Evolutionary conservation across 2,113 vertebrate genomes (phyloP), one percentile per base, ranked within the genome.

Genomic region (Eudyptes chrysolophus): DNA sequence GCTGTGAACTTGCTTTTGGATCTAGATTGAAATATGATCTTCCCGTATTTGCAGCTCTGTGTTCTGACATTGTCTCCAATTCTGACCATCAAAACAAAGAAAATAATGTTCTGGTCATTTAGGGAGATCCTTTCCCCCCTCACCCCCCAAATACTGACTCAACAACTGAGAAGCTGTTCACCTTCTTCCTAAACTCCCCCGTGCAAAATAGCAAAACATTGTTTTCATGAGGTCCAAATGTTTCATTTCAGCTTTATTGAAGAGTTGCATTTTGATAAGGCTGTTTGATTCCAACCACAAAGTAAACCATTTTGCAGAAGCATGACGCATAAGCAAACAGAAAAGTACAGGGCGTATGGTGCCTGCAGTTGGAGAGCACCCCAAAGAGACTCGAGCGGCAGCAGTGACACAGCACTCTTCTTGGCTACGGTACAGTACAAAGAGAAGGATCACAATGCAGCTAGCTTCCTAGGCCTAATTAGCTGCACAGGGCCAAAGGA

Each of bases 381-480:
- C 65, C 36, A 69, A 95, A 90, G 90, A 90, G 82, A 65, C 75
- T 88, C 6, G 11, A 83, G 78, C 25, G 18, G 70, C 74, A 94
- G 87, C 87, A 89, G 49, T 42, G 94, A 92, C 82, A 93, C 89
- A 96, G 87, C 52, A 46, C 54, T 93, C 90, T 64, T 76, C 78
- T 83, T 94, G 92, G 94, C 94, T 92, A 40, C 9, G 0, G 49
- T 36, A 69, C 65, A 65, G 30, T 7, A 30, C 57, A 79, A 85
- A 78, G 51, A 55, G n/a, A 49, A 85, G 32, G 44, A 90, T 61
- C 91, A 68, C 52, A 84, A 68, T n/a, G 16, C 38, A 65, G 30
- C 51, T 13, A 46, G 64, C 55, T 89, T 75, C 74, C 34, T 60
- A 76, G 30, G 75, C 85, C 57, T 93, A 93, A 93, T 79, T 93